Base-by-base conservation (phyloP, 1,140 invertebrate genomes). In the Anoplolepis gracilipes region DNA sequence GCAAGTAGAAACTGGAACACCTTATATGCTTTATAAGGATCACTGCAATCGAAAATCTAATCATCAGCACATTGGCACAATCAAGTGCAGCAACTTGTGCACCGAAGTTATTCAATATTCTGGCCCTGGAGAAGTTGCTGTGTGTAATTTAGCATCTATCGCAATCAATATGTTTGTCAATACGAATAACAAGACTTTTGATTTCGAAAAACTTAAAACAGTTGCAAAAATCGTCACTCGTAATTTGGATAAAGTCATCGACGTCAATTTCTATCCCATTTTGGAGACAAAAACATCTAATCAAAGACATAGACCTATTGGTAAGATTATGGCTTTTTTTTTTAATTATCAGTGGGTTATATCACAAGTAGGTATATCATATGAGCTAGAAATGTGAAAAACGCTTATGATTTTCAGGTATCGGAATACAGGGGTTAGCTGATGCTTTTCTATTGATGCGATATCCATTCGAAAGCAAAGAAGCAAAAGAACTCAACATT, bases 21-120 rank as follows among this genome's bases (percentile, higher is more conserved):
- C 99, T 6, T 99, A 99, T 93, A 99, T 99, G 98, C 94, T 99
- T 0, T 99, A 99, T 93, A 99, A 99, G 95, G 99, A 99, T 95
- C 96, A 98, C 19, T 99, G 99, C 92, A 99, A 99, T 93, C 95
- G 97, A 10, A 99, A 99, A 95, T 98, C 98, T 70, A 99, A 99
- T 94, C 99, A 99, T 93, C 97, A 99, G 94, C 99, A 99, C 95
- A 94, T 99, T 25, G 99, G 99, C 36, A 99, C 99, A 6, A 99
- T 99, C 85, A 99, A 99, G 95, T 99, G 99, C 93, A 99, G 98
- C 86, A 99, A 99, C 95, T 95, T 99, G 19, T 99, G 99, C 93
- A 99, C 99, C 0, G 99, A 99, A 96, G 98, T 99, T 92, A 96
- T 99, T 1, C 97, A 99, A 94, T 99, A 99, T 93, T 98, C 97